Evolutionary conservation across 2,888 invertebrate species (phyloP).

Genomic region (Chorisops tibialis): DNA sequence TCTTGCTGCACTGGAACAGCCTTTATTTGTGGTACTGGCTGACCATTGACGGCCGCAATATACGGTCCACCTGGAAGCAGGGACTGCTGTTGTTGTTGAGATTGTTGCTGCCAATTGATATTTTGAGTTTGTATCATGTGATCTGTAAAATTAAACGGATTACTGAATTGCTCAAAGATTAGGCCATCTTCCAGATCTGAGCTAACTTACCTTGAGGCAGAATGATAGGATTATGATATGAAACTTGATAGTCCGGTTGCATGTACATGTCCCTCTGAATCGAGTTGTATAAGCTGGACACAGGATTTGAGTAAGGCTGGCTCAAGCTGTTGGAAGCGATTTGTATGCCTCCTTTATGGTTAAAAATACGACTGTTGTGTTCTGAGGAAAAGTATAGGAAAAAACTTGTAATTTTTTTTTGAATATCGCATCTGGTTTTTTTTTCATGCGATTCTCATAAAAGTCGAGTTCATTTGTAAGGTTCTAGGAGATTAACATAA

Average conservation of each 20-base stretch:
- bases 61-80: conserved; percentile 22
- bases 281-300: conserved; percentile 38
- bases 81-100: conserved; percentile 29
- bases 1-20: conserved; percentile 10
- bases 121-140: conserved; percentile 36
- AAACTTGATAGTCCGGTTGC: conserved; percentile 34
- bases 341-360: conserved; percentile 66
- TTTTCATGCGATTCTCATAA: neutral
- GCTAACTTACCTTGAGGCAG: conserved; percentile 33
- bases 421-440: neutral
- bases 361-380: conserved; percentile 65
- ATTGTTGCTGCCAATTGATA: conserved; percentile 39
- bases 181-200: neutral
- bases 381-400: conserved; percentile 43
- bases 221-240: conserved; percentile 31
- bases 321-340: conserved; percentile 48
- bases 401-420: neutral
- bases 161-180: too few relatives aligned
- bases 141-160: neutral
- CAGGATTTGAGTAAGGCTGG: conserved; percentile 29
- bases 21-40: conserved; percentile 27
- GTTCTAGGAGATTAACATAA: too few relatives aligned
- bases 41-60: conserved; percentile 22
- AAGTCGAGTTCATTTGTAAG: too few relatives aligned
- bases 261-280: conserved; percentile 44